These are phyloP conservation scores for Amblyjoppa proteus DNA, from an alignment of 2,888 invertebrate species.

Conservation along the genomic window DNA sequence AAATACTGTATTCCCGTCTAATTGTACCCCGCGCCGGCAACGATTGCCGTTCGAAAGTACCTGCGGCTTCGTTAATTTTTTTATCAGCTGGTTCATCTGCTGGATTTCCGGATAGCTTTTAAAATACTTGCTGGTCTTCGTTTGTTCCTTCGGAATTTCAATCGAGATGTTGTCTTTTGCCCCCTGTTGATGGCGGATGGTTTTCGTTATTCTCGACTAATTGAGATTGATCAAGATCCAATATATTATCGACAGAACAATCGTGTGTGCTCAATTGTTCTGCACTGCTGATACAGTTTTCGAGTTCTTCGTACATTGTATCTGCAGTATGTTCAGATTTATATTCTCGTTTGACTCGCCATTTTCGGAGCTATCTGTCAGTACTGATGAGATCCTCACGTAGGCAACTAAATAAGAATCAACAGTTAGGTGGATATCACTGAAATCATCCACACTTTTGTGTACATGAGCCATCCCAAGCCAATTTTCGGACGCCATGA, in stretches of 20 bases:
- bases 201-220: not conserved
- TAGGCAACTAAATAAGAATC: constrained; percentile 39
- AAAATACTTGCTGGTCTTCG: constrained; percentile 15
- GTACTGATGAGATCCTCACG: constrained; percentile 56
- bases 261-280: constrained; percentile 5
- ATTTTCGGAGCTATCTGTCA: constrained; percentile 32
- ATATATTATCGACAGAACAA: constrained; percentile 25
- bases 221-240: not conserved
- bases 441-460: not conserved
- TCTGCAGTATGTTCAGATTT: not conserved
- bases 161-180: not conserved
- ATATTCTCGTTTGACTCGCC: not conserved
- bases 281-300: not conserved
- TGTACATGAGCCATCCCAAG: constrained; percentile 1
- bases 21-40: constrained; percentile 8
- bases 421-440: constrained; percentile 8
- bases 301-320: not conserved
- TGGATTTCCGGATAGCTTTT: constrained; percentile 9
- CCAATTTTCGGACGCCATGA: no score
- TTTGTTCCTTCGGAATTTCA: not conserved
- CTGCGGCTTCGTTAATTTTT: not conserved
- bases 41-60: constrained; percentile 15
- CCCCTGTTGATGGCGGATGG: not conserved
- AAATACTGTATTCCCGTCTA: constrained; percentile 19
- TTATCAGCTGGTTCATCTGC: constrained; percentile 1